A percentile compares a stretch with the other conserved stretches of the same genome.
Conservation (phyloP, 1,140 invertebrate genomes). For the Frieseomelitta varia region DNA sequence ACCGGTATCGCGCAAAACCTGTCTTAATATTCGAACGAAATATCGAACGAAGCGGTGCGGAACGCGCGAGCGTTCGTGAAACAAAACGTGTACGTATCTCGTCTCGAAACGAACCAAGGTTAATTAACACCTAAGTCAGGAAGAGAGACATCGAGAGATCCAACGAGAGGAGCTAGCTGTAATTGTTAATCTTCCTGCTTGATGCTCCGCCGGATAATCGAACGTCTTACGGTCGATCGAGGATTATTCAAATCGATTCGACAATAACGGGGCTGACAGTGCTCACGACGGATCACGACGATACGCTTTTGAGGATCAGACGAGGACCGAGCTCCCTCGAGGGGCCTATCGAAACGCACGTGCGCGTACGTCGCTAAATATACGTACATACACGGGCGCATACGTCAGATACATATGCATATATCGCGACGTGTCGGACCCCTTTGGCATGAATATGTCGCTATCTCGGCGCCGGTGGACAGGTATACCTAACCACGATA, state of each 20-base stretch:
- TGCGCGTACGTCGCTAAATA: not conserved
- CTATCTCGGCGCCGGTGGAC: constrained; percentile 60
- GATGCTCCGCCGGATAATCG: constrained; percentile 1
- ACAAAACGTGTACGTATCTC: not conserved
- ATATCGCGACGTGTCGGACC: constrained; percentile 43
- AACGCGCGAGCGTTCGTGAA: no score
- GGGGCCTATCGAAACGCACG: constrained; percentile 43
- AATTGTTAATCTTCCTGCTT: constrained; percentile 35
- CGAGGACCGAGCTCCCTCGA: not conserved
- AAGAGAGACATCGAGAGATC: no score
- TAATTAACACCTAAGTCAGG: not conserved
- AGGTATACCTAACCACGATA: constrained; percentile 54
- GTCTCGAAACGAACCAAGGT: not conserved
- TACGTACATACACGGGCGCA: constrained; percentile 4
- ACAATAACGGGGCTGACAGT: not conserved
- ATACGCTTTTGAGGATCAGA: constrained; percentile 45
- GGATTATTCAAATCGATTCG: constrained; percentile 36
- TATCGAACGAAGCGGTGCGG: not conserved
- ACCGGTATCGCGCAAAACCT: not conserved
- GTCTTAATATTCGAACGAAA: not conserved
- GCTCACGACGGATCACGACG: constrained; percentile 27
- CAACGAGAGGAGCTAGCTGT: constrained; percentile 3
- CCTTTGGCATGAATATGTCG: constrained; percentile 63
- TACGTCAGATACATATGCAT: constrained; percentile 29
- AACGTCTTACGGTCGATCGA: constrained; percentile 26